These are phyloP conservation scores for Rhadina sibilatrix DNA, from an alignment of 2,113 vertebrate species.

Conservation along the genomic window DNA sequence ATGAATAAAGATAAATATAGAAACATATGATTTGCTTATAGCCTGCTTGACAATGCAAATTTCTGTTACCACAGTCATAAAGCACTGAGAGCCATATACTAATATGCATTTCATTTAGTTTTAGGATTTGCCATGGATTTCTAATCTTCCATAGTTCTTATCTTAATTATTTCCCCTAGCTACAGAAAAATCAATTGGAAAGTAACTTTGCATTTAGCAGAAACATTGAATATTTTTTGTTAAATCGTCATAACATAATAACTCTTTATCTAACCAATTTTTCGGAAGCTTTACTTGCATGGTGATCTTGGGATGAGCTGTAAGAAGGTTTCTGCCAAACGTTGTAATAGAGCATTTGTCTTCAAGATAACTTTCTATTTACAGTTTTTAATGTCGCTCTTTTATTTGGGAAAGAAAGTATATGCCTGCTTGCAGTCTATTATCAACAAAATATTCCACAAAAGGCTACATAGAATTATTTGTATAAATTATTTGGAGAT, in stretches of 20 bases:
- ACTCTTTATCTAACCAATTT: not conserved
- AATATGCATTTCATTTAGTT: not conserved
- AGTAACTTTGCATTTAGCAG: not conserved
- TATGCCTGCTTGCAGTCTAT: not conserved
- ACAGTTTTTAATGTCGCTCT: not conserved
- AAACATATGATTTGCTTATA: not conserved
- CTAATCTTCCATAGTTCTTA: not conserved
- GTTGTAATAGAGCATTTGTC: not conserved
- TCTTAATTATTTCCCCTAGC: not conserved
- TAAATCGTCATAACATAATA: not conserved
- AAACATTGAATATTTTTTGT: not conserved
- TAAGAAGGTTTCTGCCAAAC: not conserved
- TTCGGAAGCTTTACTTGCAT: not conserved
- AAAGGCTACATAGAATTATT: not conserved
- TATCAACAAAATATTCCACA: not conserved
- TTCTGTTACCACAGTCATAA: not conserved
- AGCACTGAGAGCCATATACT: not conserved
- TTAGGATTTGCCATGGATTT: not conserved
- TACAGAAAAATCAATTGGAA: not conserved
- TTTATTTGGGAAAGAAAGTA: not conserved
- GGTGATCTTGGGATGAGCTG: not conserved
- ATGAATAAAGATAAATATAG: not conserved
- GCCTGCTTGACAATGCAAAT: not conserved
- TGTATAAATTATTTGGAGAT: not conserved
- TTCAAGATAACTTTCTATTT: not conserved